These are phyloP conservation scores for Conger conger DNA, from an alignment of 2,113 vertebrate genomes.

Conservation along the genomic window DNA sequence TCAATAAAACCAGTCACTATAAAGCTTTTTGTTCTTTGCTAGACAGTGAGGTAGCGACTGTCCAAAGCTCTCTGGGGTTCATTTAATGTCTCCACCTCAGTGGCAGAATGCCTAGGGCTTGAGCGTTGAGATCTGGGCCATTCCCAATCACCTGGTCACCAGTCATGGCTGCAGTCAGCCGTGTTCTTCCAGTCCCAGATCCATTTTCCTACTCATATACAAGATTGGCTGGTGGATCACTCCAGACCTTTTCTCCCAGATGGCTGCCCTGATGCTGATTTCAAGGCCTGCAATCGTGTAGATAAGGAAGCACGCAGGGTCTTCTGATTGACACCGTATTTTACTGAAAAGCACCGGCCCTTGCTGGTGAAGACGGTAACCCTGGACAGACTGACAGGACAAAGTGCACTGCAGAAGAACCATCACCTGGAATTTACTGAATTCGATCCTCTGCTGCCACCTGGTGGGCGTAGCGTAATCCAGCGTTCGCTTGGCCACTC, in stretches of 20 bases:
- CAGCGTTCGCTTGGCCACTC: neutral
- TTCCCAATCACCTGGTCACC: neutral
- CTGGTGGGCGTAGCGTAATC: neutral
- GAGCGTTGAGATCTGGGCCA: neutral
- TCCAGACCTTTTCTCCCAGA: neutral
- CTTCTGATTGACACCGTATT: neutral
- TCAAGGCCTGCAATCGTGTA: neutral
- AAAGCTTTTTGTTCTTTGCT: neutral
- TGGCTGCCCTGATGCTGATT: neutral
- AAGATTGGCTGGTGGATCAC: neutral
- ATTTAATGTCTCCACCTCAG: neutral
- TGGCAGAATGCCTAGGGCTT: too few relatives aligned
- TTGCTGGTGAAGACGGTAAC: neutral
- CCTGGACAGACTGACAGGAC: neutral
- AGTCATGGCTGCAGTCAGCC: neutral
- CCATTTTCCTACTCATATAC: neutral
- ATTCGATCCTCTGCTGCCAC: neutral
- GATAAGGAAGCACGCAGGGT: neutral
- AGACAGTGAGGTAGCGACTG: too few relatives aligned
- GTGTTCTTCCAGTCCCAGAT: neutral
- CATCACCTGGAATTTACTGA: too few relatives aligned
- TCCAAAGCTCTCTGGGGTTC: neutral
- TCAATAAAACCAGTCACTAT: neutral
- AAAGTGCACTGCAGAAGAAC: neutral
- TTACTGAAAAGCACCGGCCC: neutral